Evolutionary conservation across 1,140 invertebrate genomes (phyloP).

Genomic region (Polypedilum vanderplanki): DNA sequence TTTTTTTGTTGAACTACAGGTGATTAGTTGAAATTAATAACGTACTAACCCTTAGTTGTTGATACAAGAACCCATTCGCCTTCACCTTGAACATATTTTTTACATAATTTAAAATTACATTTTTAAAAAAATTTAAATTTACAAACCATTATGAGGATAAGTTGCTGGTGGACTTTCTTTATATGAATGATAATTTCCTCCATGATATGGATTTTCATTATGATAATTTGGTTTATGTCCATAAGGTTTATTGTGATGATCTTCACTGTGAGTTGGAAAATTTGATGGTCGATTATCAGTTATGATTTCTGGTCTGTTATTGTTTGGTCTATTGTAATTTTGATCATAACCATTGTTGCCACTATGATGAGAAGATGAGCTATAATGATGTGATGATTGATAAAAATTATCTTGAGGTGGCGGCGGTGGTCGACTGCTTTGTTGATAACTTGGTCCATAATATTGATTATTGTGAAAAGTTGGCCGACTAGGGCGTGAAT

Average conservation of each 20-base stretch:
- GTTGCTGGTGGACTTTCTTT: conserved; percentile 42
- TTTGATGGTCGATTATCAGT: conserved; percentile 60
- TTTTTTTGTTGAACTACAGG: background rate
- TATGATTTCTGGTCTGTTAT: conserved; percentile 45
- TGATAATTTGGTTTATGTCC: conserved; percentile 40
- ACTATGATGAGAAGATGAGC: conserved; percentile 37
- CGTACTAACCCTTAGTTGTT: conserved; percentile 58
- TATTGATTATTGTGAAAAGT: conserved; percentile 28
- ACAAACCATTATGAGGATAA: conserved; percentile 50
- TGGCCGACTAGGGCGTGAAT: background rate
- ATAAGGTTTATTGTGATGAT: conserved; percentile 34
- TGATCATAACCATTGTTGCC: conserved; percentile 39
- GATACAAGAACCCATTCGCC: conserved; percentile 70
- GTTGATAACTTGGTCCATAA: background rate
- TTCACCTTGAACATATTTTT: conserved; percentile 42
- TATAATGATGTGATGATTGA: conserved; percentile 30
- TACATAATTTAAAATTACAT: background rate
- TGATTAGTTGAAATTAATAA: background rate
- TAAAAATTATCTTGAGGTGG: conserved; percentile 30
- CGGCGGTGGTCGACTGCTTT: background rate
- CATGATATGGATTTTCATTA: conserved; percentile 31
- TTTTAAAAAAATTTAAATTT: background rate
- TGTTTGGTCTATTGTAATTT: conserved; percentile 35
- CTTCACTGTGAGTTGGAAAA: conserved; percentile 49
- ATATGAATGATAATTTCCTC: conserved; percentile 32